Percentiles rank a stretch among this genome's conserved stretches.
These are phyloP conservation scores for Chromobotia macracanthus DNA, from an alignment of 2,797 vertebrate species.

Conservation along the genomic window DNA sequence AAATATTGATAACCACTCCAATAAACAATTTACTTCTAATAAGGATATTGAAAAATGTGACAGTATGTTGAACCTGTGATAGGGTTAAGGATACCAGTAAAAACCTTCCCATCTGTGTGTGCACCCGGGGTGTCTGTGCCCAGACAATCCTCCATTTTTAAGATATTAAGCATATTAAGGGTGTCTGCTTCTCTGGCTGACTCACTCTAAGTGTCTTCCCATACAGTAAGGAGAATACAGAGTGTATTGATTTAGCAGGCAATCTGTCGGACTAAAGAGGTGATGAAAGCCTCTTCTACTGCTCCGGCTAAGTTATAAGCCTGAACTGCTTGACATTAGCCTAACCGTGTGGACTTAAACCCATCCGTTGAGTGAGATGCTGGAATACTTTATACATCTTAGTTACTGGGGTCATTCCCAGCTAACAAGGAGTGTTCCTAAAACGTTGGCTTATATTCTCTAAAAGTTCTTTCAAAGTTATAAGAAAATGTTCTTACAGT, in stretches of 20 bases:
- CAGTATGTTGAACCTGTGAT: too few relatives aligned
- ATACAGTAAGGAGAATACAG: constrained; percentile 53
- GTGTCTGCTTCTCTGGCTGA: constrained; percentile 59
- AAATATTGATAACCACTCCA: too few relatives aligned
- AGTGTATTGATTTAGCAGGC: constrained; percentile 60
- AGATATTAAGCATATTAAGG: constrained; percentile 61
- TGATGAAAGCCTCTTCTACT: constrained; percentile 54
- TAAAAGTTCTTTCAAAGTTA: too few relatives aligned
- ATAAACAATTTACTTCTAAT: too few relatives aligned
- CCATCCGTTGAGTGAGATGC: constrained; percentile 30
- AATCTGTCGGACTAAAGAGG: constrained; percentile 50
- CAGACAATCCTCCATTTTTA: constrained; percentile 48
- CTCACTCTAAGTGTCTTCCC: constrained; percentile 53
- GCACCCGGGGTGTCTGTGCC: constrained; percentile 49
- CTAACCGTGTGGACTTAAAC: constrained; percentile 36
- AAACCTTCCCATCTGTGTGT: constrained; percentile 38
- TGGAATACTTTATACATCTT: constrained; percentile 5
- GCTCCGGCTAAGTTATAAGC: constrained; percentile 16
- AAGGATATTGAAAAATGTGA: too few relatives aligned
- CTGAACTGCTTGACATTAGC: constrained; percentile 35
- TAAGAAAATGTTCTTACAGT: too few relatives aligned
- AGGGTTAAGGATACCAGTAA: background rate
- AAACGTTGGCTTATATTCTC: too few relatives aligned
- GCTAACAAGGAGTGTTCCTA: too few relatives aligned
- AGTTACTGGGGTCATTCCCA: background rate